phyloP scores from a whole-genome alignment of 2,797 vertebrate species.

The Phataginus tetradactyla region DNA sequence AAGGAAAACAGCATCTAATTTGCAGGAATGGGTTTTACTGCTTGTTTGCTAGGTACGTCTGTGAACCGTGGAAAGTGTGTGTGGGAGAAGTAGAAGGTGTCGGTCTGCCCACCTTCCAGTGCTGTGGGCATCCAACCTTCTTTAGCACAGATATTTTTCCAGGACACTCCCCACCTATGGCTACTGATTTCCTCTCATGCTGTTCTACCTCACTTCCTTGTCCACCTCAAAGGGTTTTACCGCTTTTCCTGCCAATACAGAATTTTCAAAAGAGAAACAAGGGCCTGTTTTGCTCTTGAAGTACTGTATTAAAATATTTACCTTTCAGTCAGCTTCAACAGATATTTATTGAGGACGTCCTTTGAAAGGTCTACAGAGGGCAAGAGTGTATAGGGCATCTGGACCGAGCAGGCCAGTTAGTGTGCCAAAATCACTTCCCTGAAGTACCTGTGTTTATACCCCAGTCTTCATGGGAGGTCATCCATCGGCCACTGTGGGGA shows the following conservation, averaged over 20 bases:
- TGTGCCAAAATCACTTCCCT: not conserved
- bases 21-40: not conserved
- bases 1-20: not conserved
- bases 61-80: too few species aligned
- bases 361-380: not conserved
- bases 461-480: not conserved
- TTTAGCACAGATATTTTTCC: not conserved
- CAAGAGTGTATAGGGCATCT: not conserved
- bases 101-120: rapidly evolving
- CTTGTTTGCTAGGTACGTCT: not conserved
- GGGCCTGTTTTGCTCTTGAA: not conserved
- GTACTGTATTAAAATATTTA: not conserved
- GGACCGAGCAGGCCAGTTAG: too few species aligned
- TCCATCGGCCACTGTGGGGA: not conserved
- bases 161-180: not conserved
- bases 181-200: not conserved
- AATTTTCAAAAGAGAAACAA: not conserved
- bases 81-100: not conserved
- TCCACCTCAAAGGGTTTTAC: not conserved
- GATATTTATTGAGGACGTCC: not conserved
- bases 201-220: rapidly evolving
- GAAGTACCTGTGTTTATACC: rapidly evolving
- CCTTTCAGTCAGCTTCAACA: not conserved
- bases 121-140: too few species aligned
- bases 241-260: not conserved